Base-by-base conservation (phyloP, 2,113 vertebrate genomes). In the Notothenia coriiceps region DNA sequence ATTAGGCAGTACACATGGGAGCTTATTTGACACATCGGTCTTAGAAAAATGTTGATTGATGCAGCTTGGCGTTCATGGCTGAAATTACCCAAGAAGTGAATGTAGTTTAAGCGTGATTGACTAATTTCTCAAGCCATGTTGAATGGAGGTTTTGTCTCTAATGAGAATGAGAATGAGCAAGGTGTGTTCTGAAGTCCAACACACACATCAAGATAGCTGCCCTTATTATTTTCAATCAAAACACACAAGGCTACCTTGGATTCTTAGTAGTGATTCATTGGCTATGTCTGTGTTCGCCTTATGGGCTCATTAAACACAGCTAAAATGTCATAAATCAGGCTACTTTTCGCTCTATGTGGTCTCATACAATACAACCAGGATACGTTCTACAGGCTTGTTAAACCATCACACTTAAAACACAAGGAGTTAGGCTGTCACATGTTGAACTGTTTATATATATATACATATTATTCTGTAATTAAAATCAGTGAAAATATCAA, bases 281-380 rank as follows among this genome's bases (percentile, higher is more conserved):
- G 12, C 67, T 52, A 10, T 18, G 47, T 62, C 18, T 50, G 1
- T 69, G 40, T 69, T 74, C 61, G 63, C 56, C 54, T 61, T 18
- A 54, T 4, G 46, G 69, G 70, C 66, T 74, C 70, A 80, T 80
- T 74, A 62, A 80, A 74, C 79, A 55, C 64, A 66, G 40, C 25
- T n/a, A 47, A 29, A 69, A 62, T 35, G 22, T 68, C 35, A 74
- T 74, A 11, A 61, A 61, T 80, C 56, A 61, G 63, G 33, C 46
- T 65, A 46, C 60, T 66, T 47, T 15, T 77, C 60, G 54, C 6
- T 40, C 5, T n/a, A 14, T 29, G 25, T 1, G 2, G 25, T 50
- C 67, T 65, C 61, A 72, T 72, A 52, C 40, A 65, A 15, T 65
- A 51, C 3, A 25, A 50, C 25, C 15, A 65, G 17, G 40, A 56